A percentile compares a stretch with the other conserved stretches of the same genome.
Conservation (phyloP, 2,888 invertebrate species). For the Trachelus iudaicus region DNA sequence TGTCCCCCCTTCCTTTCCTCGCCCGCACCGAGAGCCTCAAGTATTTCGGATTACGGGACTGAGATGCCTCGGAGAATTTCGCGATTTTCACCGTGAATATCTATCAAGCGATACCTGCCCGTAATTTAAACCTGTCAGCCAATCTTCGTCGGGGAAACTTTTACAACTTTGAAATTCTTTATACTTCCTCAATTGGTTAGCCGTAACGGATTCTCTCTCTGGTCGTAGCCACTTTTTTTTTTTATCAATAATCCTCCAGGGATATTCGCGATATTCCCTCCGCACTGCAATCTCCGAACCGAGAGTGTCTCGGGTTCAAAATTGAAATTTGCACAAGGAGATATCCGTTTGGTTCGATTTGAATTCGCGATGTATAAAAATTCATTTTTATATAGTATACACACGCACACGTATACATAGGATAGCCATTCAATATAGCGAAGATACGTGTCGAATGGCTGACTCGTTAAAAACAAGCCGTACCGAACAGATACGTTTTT, state of each 20-base stretch:
- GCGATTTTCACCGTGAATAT: constrained; percentile 29
- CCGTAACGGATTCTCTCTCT: not conserved
- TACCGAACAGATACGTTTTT: not conserved
- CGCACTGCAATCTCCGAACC: not conserved
- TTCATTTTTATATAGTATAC: not conserved
- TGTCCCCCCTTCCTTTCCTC: not conserved
- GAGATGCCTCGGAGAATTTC: constrained; percentile 36
- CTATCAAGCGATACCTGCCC: constrained; percentile 4
- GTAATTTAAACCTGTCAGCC: constrained; percentile 29
- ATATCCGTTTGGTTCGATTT: not conserved
- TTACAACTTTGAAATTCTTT: constrained; percentile 13
- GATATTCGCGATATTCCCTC: not conserved
- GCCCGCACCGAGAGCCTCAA: constrained; percentile 25
- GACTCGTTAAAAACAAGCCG: not conserved
- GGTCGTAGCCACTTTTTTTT: not conserved
- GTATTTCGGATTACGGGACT: constrained; percentile 36
- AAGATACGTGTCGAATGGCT: not conserved
- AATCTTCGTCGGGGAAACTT: constrained; percentile 21
- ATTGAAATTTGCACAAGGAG: not conserved
- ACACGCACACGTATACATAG: not conserved
- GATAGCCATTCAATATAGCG: not conserved
- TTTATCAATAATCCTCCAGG: not conserved
- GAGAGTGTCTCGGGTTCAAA: not conserved
- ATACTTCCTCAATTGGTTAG: not conserved
- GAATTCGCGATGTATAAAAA: not conserved